Base-by-base conservation (phyloP, 2,888 invertebrate genomes). In the Unio delphinus region DNA sequence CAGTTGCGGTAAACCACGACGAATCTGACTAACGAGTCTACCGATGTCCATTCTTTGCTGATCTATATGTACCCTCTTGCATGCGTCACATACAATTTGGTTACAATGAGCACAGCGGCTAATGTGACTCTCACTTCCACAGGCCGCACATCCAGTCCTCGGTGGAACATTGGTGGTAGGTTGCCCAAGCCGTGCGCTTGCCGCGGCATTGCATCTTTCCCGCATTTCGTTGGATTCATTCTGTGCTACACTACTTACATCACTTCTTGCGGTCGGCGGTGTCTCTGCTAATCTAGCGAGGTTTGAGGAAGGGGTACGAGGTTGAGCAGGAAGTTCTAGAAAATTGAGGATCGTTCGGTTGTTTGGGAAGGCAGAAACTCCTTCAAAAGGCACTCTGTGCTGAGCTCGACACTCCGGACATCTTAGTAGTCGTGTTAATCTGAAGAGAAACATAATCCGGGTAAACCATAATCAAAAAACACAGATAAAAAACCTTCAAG, bases 381-480 rank as follows among this genome's bases (percentile, higher is more conserved):
- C 98, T 23, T 80, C 91, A 96, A 96, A 96, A 61, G 98, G 97
- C 87, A 98, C 96, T 82, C 97, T 93, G 92, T 98, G 98, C 91
- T 98, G 98, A 72, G 97, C 96, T 76, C 98, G 94, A 90, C 98
- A 98, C 93, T 98, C 98, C 88, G 98, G 98, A 92, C 98, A 98
- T 64, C 79, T 80, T 23, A 81, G 45, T 15, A 45, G 11, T 45
- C 45, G 45, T 45, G 45, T 45, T 45, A 45, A 45, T 45, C 45
- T 45, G 45, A 45, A 45, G 45, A 15, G 2, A 45, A 45, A 45
- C 11, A 45, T 45, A 45, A 45, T 45, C 15, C 8, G 45, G 45
- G 15, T 45, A 45, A 45, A 11, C 1, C 11, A 15, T 45, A 3
- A 11, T 45, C 15, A 45, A 45, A 45, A 45, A 45, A 45, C 15